Conservation (phyloP, 1,140 invertebrate genomes). For the Ips typographus region DNA sequence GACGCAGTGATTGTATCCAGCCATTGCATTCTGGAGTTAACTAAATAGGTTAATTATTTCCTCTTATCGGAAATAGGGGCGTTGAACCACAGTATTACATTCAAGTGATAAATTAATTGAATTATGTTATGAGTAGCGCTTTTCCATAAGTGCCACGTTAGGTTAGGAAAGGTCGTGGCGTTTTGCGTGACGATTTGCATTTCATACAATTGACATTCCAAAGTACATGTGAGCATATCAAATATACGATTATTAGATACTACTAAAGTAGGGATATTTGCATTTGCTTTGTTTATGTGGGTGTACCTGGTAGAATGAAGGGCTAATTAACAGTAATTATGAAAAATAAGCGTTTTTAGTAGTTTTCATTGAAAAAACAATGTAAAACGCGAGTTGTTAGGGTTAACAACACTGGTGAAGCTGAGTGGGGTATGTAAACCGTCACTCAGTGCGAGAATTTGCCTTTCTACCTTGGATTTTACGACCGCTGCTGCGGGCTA, state of each 20-base stretch:
- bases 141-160: neutral
- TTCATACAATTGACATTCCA: too few relatives aligned
- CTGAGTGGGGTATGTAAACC: conserved; percentile 32
- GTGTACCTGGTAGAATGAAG: too few relatives aligned
- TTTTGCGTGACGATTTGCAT: too few relatives aligned
- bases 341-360: neutral
- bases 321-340: too few relatives aligned
- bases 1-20: too few relatives aligned
- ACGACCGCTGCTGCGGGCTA: conserved; percentile 30
- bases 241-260: too few relatives aligned
- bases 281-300: too few relatives aligned
- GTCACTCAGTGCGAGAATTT: conserved; percentile 36
- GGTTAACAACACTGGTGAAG: conserved; percentile 34
- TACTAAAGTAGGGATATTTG: too few relatives aligned
- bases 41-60: conserved; percentile 26
- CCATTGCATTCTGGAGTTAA: conserved; percentile 12
- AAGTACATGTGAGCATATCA: too few relatives aligned
- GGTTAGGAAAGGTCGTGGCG: too few relatives aligned
- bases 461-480: conserved; percentile 38
- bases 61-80: conserved; percentile 17
- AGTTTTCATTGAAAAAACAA: conserved; percentile 20
- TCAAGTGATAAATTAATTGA: conserved; percentile 2
- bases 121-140: conserved; percentile 2
- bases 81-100: conserved; percentile 20
- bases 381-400: conserved; percentile 25